These are phyloP conservation scores for Xylocampa areola DNA, from an alignment of 2,888 invertebrate species.

Conservation along the genomic window DNA sequence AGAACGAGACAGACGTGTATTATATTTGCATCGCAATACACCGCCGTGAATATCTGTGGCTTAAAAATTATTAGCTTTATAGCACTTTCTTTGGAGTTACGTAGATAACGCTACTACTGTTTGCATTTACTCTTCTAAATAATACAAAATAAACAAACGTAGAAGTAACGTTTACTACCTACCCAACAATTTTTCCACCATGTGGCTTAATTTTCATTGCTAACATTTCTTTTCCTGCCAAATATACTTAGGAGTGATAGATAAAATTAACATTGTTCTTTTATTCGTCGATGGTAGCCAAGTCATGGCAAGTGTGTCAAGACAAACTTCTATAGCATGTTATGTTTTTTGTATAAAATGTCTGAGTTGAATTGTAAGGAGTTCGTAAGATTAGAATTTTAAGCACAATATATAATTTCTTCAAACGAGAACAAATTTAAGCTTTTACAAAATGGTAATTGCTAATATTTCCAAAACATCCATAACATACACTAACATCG, in stretches of 20 bases:
- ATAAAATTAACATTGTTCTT: constrained; percentile 8
- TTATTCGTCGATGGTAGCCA: constrained; percentile 7
- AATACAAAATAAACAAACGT: not conserved
- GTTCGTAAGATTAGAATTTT: not conserved
- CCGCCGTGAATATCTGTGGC: constrained; percentile 13
- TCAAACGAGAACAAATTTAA: no score
- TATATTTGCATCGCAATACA: constrained; percentile 13
- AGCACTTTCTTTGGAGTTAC: not conserved
- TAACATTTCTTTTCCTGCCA: constrained; percentile 6
- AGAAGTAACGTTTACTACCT: not conserved
- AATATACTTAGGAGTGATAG: constrained; percentile 11
- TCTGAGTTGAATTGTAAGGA: not conserved
- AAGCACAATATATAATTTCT: constrained; percentile 14
- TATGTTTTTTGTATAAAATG: not conserved
- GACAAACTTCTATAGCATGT: no score
- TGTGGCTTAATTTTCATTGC: constrained; percentile 1
- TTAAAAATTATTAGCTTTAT: constrained; percentile 8
- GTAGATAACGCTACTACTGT: not conserved
- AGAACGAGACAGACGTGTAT: constrained; percentile 4
- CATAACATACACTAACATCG: constrained; percentile 10
- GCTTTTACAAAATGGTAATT: no score
- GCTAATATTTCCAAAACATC: not conserved
- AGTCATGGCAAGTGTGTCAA: not conserved
- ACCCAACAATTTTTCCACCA: no score
- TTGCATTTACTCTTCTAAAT: not conserved